Evolutionary conservation across 2,888 invertebrate genomes (phyloP), one percentile per base, ranked within the genome.

Genomic region (Leptogaster cylindrica): DNA sequence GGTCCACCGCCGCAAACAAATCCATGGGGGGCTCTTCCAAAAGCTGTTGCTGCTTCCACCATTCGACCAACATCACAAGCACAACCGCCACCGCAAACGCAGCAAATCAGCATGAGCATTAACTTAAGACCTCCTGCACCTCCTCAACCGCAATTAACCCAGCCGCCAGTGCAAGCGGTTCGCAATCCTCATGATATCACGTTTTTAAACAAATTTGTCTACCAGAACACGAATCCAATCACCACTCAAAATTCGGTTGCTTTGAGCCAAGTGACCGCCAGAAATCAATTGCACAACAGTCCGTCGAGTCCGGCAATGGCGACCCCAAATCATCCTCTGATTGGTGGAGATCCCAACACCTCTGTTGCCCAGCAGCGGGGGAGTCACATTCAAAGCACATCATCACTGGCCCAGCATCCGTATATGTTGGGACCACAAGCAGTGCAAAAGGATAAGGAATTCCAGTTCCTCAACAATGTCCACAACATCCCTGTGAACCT

Each of bases 391-490:
- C 50, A 73, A 73, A 2, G 73, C 73, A 6, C 70, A 72, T 1
- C 71, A 71, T 14, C 74, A 72, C 4, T 72, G 64, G 69, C 48
- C 66, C 72, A 63, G 16, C 65, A 73, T 68, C 68, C 73, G 51
- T 66, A 69, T 46, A 20, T 64, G 16, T 25, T 50, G 31, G 65
- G 65, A n/a, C 50, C 65, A 16, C 65, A 65, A 25, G 18, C 33
- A 23, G 48, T 48, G 8, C 64, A 46, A 48, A 79, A 79, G 39
- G 82, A 83, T 6, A 81, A 84, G 70, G 84, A 83, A 65, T 84
- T 85, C 69, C 85, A 85, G 73, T 86, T 86, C 76, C 78, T 85
- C 64, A 84, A 84, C 71, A 86, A 85, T 73, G 85, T 85, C 3
- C 85, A 86, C 76, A 69, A 70, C 68, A 74, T 75, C 72, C 75